phyloP scores from a whole-genome alignment of 2,888 invertebrate species.

The Cotesia congregata region DNA sequence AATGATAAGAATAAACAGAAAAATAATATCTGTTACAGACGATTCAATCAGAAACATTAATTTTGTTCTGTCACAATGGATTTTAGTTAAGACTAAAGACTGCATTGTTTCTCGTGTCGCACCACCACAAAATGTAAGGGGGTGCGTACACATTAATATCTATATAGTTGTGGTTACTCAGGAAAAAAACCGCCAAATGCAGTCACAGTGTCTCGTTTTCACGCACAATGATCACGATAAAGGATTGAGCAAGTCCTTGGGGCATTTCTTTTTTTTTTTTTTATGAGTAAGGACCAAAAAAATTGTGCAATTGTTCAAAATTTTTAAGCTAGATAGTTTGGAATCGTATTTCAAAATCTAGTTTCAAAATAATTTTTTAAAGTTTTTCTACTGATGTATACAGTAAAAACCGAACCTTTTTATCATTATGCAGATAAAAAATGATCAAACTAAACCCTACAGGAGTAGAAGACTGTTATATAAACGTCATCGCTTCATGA shows the following conservation, averaged over 20 bases:
- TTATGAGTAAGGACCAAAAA: background rate
- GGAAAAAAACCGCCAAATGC: constrained; percentile 5
- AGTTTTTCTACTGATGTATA: too few species aligned
- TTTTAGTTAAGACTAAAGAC: constrained; percentile 37
- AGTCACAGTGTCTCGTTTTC: constrained; percentile 11
- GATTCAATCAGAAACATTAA: constrained; percentile 28
- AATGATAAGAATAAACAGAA: background rate
- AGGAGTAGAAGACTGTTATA: background rate
- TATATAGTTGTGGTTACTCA: background rate
- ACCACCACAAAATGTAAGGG: constrained; percentile 25
- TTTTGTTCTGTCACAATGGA: constrained; percentile 30
- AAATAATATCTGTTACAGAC: background rate
- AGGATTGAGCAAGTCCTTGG: background rate
- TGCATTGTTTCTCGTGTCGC: constrained; percentile 47
- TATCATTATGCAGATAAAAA: background rate
- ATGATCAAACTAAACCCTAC: background rate
- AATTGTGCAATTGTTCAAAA: background rate
- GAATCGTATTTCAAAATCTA: too few species aligned
- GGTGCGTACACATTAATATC: constrained; percentile 6
- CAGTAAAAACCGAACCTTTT: background rate
- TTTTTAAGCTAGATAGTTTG: background rate
- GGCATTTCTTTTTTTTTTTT: constrained; percentile 16
- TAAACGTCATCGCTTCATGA: background rate
- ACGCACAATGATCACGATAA: constrained; percentile 21
- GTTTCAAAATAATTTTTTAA: too few species aligned